Conservation (phyloP, 1,140 invertebrate genomes). For the Drosophila nigromelanica region DNA sequence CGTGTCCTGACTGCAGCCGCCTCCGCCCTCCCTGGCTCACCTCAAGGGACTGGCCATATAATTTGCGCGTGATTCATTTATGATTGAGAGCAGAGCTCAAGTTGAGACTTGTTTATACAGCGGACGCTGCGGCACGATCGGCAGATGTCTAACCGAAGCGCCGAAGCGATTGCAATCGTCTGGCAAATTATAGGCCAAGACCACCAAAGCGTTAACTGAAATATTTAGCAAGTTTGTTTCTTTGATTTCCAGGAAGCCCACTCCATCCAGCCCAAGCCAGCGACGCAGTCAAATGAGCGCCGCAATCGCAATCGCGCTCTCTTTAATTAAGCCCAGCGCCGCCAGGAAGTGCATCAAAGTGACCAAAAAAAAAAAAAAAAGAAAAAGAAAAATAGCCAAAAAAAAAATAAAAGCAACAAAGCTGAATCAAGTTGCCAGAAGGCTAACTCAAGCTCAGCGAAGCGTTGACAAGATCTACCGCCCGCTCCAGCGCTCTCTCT, state of each 20-base stretch:
- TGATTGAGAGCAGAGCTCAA: conserved; percentile 66
- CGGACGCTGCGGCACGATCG: conserved; percentile 36
- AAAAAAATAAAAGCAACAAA: conserved; percentile 27
- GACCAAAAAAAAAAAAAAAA: conserved; percentile 26
- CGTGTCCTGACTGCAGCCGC: conserved; percentile 55
- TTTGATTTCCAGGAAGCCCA: conserved; percentile 79
- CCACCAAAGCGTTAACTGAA: conserved; percentile 82
- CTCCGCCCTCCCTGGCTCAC: not conserved
- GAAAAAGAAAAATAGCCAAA: conserved; percentile 27
- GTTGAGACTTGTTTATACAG: conserved; percentile 72
- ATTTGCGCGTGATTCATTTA: conserved; percentile 82
- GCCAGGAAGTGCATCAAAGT: conserved; percentile 54
- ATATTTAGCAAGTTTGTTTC: conserved; percentile 82
- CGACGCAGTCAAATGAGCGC: conserved; percentile 68
- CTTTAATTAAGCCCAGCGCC: conserved; percentile 73
- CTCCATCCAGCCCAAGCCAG: not conserved
- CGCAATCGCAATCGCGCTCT: conserved; percentile 61
- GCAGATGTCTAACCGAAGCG: conserved; percentile 46
- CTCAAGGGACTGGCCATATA: conserved; percentile 58
- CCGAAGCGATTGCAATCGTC: conserved; percentile 40
- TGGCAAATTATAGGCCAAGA: conserved; percentile 79
- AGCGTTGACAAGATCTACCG: conserved; percentile 71
- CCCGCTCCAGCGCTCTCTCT: conserved; percentile 13
- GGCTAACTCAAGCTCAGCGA: conserved; percentile 54
- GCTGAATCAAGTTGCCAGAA: conserved; percentile 19